Evolutionary conservation across 2,113 vertebrate species (phyloP).

Genomic region (Prunella himalayana): DNA sequence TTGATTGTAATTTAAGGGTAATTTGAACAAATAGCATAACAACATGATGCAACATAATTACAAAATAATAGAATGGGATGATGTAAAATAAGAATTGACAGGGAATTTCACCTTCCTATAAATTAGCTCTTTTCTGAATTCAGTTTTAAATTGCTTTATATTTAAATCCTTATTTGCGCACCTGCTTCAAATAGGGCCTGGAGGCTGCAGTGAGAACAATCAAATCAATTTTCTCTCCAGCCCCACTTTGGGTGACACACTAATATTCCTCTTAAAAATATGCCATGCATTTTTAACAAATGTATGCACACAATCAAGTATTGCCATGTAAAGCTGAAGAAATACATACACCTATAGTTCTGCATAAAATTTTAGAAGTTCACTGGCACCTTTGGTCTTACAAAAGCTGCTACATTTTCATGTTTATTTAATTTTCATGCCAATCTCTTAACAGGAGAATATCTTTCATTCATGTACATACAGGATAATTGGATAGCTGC

Average conservation of each 20-base stretch:
- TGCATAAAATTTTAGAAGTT: not conserved
- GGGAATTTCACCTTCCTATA: not conserved
- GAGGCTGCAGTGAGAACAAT: not conserved
- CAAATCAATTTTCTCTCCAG: not conserved
- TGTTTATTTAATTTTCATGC: not conserved
- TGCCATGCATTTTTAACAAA: not conserved
- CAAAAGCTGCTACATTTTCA: not conserved
- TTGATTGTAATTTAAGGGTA: constrained; percentile 26
- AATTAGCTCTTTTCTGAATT: not conserved
- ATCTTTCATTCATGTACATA: not conserved
- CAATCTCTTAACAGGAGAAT: not conserved
- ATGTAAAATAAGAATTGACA: not conserved
- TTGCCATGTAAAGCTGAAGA: not conserved
- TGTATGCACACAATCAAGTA: not conserved
- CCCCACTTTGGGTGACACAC: not conserved
- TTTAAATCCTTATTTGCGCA: not conserved
- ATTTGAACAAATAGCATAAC: constrained; percentile 46
- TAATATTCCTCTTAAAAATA: not conserved
- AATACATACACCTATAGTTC: rapidly evolving
- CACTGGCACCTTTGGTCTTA: not conserved
- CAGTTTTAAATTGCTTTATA: not conserved
- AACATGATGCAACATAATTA: not conserved
- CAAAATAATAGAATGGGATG: not conserved
- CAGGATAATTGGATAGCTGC: not conserved
- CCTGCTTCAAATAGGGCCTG: not conserved